Evolutionary conservation across 2,888 invertebrate genomes (phyloP).

Genomic region (Agrypnus murinus): DNA sequence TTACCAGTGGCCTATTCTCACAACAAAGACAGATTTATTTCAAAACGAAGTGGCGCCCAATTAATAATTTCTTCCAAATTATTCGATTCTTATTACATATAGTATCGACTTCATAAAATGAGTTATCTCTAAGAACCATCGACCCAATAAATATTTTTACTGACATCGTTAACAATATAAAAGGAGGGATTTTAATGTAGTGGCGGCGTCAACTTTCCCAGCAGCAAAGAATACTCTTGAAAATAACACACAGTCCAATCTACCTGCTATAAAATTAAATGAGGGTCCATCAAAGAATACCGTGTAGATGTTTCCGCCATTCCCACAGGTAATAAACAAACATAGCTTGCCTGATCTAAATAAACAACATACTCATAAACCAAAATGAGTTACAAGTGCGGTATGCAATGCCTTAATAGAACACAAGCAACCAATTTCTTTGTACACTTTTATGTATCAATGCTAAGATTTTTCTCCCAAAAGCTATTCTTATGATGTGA

Average conservation of each 20-base stretch:
- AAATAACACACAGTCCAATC: constrained; percentile 42
- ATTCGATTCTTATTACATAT: no score
- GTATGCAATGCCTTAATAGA: constrained; percentile 17
- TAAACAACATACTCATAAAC: constrained; percentile 56
- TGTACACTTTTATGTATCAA: constrained; percentile 36
- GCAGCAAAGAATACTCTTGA: constrained; percentile 24
- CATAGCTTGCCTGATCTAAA: constrained; percentile 54
- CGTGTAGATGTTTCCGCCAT: constrained; percentile 53
- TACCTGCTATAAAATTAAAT: constrained; percentile 50
- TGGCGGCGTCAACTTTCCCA: constrained; percentile 28
- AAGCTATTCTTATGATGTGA: no score
- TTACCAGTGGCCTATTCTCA: no score
- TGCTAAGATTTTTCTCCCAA: constrained; percentile 25
- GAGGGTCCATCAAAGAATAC: constrained; percentile 56
- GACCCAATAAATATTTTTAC: constrained; percentile 6
- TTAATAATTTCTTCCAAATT: no score
- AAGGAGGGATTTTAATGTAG: constrained; percentile 5
- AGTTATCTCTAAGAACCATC: background rate
- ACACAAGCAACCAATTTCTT: no score
- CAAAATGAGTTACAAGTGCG: constrained; percentile 56
- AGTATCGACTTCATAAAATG: no score
- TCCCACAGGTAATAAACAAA: constrained; percentile 58
- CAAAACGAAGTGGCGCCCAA: no score
- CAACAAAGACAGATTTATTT: no score
- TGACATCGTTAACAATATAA: constrained; percentile 1